Conservation (phyloP, 2,797 vertebrate species). For the Amblyraja radiata region DNA sequence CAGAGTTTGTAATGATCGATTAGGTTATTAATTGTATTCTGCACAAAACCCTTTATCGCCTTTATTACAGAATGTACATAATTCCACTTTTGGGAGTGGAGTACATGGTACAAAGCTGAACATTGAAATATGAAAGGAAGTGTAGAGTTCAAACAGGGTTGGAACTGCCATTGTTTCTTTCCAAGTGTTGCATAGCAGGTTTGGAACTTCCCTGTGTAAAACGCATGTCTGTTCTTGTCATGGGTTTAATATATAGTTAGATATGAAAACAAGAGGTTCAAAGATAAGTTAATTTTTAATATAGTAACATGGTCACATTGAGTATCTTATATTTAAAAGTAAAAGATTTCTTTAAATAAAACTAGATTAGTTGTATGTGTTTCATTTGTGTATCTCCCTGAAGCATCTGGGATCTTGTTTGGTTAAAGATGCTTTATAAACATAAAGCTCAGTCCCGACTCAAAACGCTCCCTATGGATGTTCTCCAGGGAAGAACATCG, state of each 20-base stretch:
- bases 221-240: not conserved
- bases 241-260: not conserved
- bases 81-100: slow-evolving; percentile 2
- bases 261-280: not conserved
- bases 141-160: not conserved
- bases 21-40: not conserved
- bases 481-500: too few species aligned
- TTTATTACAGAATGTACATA: not conserved
- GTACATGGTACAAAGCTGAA: not conserved
- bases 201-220: not conserved
- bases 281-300: not conserved
- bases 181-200: not conserved
- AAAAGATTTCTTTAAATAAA: not conserved
- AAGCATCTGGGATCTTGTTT: not conserved
- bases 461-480: too few species aligned
- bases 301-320: not conserved
- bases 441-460: not conserved
- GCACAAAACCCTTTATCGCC: not conserved
- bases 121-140: not conserved
- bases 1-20: not conserved
- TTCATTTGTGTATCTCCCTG: not conserved
- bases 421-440: not conserved
- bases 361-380: not conserved
- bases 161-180: not conserved
- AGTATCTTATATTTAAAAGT: not conserved